phyloP scores from a whole-genome alignment of 2,888 invertebrate species.

The Drosophila greeni region DNA sequence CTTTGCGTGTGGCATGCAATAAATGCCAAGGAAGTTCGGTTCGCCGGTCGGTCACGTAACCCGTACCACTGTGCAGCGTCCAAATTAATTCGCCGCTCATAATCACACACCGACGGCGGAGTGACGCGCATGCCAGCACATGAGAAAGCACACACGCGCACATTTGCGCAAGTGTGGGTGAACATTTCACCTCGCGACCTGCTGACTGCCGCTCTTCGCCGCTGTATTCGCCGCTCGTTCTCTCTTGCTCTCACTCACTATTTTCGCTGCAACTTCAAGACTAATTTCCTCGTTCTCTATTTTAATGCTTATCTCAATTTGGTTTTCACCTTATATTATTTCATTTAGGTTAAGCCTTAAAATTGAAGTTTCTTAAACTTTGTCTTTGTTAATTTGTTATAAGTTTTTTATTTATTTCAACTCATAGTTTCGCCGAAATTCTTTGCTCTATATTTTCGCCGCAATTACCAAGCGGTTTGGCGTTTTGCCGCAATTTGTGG shows the following conservation, averaged over 20 bases:
- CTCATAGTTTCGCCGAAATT: background rate
- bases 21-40: slow-evolving; percentile 8
- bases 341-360: background rate
- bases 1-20: slow-evolving; percentile 42
- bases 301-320: slow-evolving; percentile 1
- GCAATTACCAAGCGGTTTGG: background rate
- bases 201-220: slow-evolving; percentile 37
- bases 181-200: slow-evolving; percentile 62
- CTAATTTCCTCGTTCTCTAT: slow-evolving; percentile 1
- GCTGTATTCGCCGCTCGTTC: background rate
- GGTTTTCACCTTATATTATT: background rate
- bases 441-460: slow-evolving; percentile 1
- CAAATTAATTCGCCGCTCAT: slow-evolving; percentile 14
- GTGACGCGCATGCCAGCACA: slow-evolving; percentile 65
- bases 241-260: background rate
- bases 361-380: background rate
- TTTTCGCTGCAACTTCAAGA: slow-evolving; percentile 9
- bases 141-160: slow-evolving; percentile 23
- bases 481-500: background rate
- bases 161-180: slow-evolving; percentile 8
- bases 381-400: background rate
- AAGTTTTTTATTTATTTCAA: background rate
- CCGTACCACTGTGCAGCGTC: slow-evolving; percentile 49
- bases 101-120: slow-evolving; percentile 34
- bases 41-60: slow-evolving; percentile 49